Evolutionary conservation across 2,113 vertebrate genomes (phyloP).

Genomic region (Motacilla tschutschensis): DNA sequence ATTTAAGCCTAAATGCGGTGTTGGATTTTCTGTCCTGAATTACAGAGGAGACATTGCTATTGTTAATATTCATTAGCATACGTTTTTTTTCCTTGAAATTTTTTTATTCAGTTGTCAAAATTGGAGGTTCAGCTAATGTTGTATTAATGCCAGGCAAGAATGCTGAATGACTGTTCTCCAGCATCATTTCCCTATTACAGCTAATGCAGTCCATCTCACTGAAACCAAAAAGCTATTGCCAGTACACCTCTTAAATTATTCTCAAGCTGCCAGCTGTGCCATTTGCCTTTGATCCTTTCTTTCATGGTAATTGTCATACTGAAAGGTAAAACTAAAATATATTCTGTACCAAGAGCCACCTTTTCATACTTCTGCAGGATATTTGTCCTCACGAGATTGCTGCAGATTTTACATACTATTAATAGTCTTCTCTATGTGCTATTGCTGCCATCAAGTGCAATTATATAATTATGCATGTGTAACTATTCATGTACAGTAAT

Average conservation of each 20-base stretch:
- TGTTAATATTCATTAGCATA: background rate
- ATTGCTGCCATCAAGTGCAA: constrained; percentile 70
- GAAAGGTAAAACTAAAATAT: constrained; percentile 56
- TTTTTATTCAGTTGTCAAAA: constrained; percentile 4
- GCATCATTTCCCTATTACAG: constrained; percentile 37
- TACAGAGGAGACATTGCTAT: background rate
- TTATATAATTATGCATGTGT: constrained; percentile 59
- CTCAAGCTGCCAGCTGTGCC: constrained; percentile 51
- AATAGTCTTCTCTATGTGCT: constrained; percentile 48
- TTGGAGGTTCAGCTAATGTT: background rate
- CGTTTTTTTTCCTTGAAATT: background rate
- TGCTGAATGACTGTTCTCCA: constrained; percentile 5
- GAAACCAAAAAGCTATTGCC: constrained; percentile 44
- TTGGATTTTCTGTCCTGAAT: background rate
- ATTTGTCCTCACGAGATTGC: constrained; percentile 19
- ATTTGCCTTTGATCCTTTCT: constrained; percentile 49
- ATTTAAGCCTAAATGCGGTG: background rate
- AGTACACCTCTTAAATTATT: constrained; percentile 59
- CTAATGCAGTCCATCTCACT: constrained; percentile 52
- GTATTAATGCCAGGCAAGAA: background rate
- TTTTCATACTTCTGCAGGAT: constrained; percentile 15
- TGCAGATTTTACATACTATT: constrained; percentile 16
- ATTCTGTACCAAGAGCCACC: constrained; percentile 13
- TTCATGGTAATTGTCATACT: constrained; percentile 46
- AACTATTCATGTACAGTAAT: constrained; percentile 8